Conservation (phyloP, 2,888 invertebrate genomes). For the Lissonota sp. region DNA sequence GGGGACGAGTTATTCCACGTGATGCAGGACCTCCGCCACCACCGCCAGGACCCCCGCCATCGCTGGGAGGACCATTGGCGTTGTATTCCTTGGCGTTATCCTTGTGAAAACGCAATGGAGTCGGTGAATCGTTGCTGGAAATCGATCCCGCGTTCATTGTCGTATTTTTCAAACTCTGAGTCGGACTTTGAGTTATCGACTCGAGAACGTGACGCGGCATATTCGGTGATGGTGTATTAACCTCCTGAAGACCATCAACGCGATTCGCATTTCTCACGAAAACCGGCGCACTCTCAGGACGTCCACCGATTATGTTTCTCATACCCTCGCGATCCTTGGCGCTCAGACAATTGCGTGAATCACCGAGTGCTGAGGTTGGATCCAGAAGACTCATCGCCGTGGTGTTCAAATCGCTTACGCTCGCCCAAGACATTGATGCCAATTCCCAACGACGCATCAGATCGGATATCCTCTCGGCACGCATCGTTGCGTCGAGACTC, state of each 20-base stretch:
- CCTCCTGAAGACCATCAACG: constrained; percentile 79
- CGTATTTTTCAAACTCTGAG: constrained; percentile 77
- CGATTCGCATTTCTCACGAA: constrained; percentile 78
- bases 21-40: constrained; percentile 30
- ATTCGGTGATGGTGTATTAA: constrained; percentile 75
- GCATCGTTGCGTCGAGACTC: constrained; percentile 88
- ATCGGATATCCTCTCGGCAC: constrained; percentile 88
- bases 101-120: constrained; percentile 74
- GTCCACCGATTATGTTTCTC: constrained; percentile 80
- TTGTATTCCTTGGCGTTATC: constrained; percentile 71
- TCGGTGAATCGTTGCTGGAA: constrained; percentile 73
- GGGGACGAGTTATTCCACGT: constrained; percentile 9
- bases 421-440: constrained; percentile 86
- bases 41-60: constrained; percentile 14
- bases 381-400: constrained; percentile 54
- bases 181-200: constrained; percentile 81
- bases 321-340: constrained; percentile 80
- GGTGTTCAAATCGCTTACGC: constrained; percentile 72
- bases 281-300: constrained; percentile 81
- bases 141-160: constrained; percentile 62
- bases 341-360: constrained; percentile 72
- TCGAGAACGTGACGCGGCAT: constrained; percentile 81
- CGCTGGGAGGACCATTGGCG: constrained; percentile 66
- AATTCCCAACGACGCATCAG: constrained; percentile 92
- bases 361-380: constrained; percentile 58